Conservation (phyloP, 2,113 vertebrate genomes). For the Ochotona curzoniae region DNA sequence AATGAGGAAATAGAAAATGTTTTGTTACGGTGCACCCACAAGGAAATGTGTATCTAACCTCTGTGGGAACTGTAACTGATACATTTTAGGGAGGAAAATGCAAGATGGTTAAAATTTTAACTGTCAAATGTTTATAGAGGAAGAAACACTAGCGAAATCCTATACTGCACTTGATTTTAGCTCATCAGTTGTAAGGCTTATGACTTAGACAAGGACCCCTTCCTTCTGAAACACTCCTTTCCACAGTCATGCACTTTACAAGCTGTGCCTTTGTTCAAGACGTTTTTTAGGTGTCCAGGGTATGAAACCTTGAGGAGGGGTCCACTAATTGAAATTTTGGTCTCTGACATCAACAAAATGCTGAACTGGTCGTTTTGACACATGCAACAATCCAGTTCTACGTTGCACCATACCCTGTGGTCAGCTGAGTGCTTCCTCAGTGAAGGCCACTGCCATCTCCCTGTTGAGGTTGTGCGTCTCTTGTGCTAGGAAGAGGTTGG, state of each 20-base stretch:
- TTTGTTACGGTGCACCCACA: slow-evolving; percentile 65
- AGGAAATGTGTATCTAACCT: slow-evolving; percentile 71
- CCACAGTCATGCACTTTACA: neutral
- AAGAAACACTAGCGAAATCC: neutral
- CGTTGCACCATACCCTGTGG: neutral
- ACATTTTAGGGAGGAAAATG: slow-evolving; percentile 59
- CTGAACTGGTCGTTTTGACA: neutral
- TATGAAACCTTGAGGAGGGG: neutral
- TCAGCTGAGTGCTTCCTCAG: neutral
- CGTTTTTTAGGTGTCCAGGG: neutral
- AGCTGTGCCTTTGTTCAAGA: neutral
- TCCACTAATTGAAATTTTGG: neutral
- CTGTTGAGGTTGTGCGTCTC: neutral
- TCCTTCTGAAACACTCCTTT: neutral
- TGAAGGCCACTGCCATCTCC: neutral
- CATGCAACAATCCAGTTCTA: neutral
- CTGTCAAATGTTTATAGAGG: slow-evolving; percentile 18
- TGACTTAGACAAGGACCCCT: neutral
- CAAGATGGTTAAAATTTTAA: slow-evolving; percentile 19
- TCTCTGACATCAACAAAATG: neutral
- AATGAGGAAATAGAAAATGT: slow-evolving; percentile 80
- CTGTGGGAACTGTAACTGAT: slow-evolving; percentile 74
- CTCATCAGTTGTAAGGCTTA: neutral
- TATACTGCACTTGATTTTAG: neutral
- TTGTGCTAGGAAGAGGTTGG: neutral